Evolutionary conservation across 2,113 vertebrate species (phyloP).

Genomic region (Muntiacus muntjak): DNA sequence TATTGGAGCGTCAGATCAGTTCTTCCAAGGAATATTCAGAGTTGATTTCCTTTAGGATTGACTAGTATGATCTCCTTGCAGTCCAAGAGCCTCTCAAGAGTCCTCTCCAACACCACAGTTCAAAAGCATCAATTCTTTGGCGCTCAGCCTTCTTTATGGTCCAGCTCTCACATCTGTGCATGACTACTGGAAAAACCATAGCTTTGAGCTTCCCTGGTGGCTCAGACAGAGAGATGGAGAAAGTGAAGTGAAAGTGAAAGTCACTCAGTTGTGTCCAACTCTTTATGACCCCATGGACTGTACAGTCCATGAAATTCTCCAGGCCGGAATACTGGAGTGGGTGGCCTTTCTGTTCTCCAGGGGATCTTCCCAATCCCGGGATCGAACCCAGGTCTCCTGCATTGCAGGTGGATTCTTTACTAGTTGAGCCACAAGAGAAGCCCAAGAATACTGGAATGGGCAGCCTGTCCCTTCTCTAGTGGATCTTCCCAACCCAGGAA

Average conservation of each 20-base stretch:
- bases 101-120: not conserved
- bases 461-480: not conserved
- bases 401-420: not conserved
- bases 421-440: not conserved
- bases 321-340: not conserved
- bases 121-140: not conserved
- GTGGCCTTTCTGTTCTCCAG: not conserved
- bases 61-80: not conserved
- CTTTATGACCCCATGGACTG: not conserved
- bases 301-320: not conserved
- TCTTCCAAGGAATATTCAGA: not conserved
- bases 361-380: not conserved
- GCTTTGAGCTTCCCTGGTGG: too few relatives aligned
- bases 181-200: not conserved
- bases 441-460: not conserved
- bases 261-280: accelerated
- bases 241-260: not conserved
- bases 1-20: not conserved
- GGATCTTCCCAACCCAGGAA: not conserved
- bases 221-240: not conserved
- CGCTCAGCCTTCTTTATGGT: not conserved
- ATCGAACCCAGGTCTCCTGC: not conserved
- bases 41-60: not conserved
- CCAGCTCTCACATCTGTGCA: not conserved
- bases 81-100: not conserved